phyloP scores from a whole-genome alignment of 2,888 invertebrate species.

The Pyrrhia umbra region DNA sequence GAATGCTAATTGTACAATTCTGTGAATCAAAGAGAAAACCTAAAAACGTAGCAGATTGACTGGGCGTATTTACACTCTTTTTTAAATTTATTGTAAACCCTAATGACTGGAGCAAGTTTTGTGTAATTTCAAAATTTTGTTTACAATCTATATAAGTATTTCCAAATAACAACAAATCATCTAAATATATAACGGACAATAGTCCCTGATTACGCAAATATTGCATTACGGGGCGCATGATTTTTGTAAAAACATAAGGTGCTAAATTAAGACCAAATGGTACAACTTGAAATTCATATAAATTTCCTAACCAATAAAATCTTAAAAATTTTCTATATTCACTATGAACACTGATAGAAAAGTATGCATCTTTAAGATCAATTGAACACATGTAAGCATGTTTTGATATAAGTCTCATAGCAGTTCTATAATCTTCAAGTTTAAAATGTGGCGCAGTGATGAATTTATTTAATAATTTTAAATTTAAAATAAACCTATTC shows the following conservation, averaged over 20 bases:
- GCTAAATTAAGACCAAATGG: constrained; percentile 10
- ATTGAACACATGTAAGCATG: constrained; percentile 17
- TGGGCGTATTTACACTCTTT: constrained; percentile 7
- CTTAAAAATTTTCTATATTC: constrained; percentile 4
- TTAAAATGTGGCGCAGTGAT: constrained; percentile 4
- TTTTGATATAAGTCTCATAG: constrained; percentile 10
- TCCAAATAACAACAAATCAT: constrained; percentile 5
- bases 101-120: background rate
- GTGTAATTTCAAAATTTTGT: background rate
- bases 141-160: background rate
- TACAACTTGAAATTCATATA: constrained; percentile 9
- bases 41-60: constrained; percentile 1
- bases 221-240: constrained; percentile 6
- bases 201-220: constrained; percentile 1
- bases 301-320: background rate
- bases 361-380: constrained; percentile 15
- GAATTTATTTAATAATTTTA: constrained; percentile 17
- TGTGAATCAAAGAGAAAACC: constrained; percentile 5
- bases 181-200: constrained; percentile 6
- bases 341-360: background rate
- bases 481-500: constrained; percentile 8
- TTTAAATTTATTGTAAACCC: constrained; percentile 3
- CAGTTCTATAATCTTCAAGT: constrained; percentile 17
- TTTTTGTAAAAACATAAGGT: constrained; percentile 8
- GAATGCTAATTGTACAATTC: constrained; percentile 4